phyloP scores from a whole-genome alignment of 2,113 vertebrate genomes.

The Phalacrocorax brasilianus region DNA sequence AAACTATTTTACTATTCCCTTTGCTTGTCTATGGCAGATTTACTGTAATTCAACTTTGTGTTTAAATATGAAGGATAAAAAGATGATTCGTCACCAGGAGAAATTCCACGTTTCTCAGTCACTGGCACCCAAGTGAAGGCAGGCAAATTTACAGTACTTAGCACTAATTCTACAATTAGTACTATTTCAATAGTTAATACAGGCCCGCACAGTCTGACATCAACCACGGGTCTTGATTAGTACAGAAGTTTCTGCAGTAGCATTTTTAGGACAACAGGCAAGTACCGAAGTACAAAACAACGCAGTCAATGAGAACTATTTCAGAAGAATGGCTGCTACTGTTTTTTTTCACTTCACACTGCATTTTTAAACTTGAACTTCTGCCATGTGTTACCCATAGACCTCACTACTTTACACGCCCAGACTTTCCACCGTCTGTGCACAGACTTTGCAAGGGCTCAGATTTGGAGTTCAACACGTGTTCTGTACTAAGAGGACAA shows the following conservation, averaged over 20 bases:
- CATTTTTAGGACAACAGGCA: neutral
- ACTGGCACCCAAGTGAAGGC: neutral
- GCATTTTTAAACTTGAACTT: neutral
- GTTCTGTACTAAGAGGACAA: neutral
- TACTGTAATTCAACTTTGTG: neutral
- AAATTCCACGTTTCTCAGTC: neutral
- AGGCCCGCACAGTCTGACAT: neutral
- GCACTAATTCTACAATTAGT: neutral
- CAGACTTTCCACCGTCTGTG: fast-evolving
- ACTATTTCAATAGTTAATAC: neutral
- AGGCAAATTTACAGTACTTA: neutral
- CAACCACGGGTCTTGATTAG: neutral
- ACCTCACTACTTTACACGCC: neutral
- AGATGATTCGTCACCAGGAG: neutral
- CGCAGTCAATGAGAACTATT: neutral
- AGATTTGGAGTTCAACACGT: neutral
- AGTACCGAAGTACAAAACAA: neutral
- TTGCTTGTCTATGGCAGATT: neutral
- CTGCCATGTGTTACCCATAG: neutral
- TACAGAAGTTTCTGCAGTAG: neutral
- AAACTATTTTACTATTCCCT: neutral
- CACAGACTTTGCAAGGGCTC: neutral
- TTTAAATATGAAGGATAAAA: neutral
- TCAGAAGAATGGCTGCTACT: neutral
- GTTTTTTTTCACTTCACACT: neutral